phyloP scores from a whole-genome alignment of 2,113 vertebrate species.

The Xerus inauris region DNA sequence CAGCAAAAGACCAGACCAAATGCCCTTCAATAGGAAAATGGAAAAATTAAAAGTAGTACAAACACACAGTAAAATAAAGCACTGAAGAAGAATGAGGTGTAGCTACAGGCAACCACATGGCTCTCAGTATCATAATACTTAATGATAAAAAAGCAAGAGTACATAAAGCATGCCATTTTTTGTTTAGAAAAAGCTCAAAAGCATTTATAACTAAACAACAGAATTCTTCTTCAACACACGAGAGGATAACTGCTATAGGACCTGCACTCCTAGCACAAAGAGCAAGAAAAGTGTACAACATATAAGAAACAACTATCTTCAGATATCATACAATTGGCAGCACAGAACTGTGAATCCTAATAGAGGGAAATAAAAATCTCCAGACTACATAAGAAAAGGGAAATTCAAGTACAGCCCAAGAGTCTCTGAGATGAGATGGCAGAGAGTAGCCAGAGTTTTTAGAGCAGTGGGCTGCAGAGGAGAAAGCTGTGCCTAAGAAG shows the following conservation, averaged over 20 bases:
- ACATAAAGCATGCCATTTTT: not conserved
- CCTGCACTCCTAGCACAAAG: not conserved
- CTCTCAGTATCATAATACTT: not conserved
- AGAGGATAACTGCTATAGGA: not conserved
- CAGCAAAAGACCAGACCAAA: slow-evolving; percentile 2
- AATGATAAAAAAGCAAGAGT: not conserved
- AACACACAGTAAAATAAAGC: not conserved
- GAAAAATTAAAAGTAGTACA: not conserved
- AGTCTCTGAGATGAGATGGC: not conserved
- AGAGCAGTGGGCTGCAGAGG: not conserved
- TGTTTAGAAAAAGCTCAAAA: slow-evolving; percentile 30
- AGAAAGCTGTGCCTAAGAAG: not conserved
- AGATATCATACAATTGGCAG: not conserved
- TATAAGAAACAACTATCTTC: not conserved
- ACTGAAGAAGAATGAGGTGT: not conserved
- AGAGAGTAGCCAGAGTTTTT: not conserved
- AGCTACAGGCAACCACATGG: not conserved
- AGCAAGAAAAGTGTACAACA: not conserved
- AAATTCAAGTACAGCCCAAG: not conserved
- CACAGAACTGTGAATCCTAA: not conserved
- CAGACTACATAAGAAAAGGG: not conserved
- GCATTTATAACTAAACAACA: not conserved
- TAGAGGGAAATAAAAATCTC: not conserved
- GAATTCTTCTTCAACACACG: not conserved
- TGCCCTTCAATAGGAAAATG: not conserved